Evolutionary conservation across 2,888 invertebrate genomes (phyloP).

Genomic region (Rhopalosiphum nymphaeae): DNA sequence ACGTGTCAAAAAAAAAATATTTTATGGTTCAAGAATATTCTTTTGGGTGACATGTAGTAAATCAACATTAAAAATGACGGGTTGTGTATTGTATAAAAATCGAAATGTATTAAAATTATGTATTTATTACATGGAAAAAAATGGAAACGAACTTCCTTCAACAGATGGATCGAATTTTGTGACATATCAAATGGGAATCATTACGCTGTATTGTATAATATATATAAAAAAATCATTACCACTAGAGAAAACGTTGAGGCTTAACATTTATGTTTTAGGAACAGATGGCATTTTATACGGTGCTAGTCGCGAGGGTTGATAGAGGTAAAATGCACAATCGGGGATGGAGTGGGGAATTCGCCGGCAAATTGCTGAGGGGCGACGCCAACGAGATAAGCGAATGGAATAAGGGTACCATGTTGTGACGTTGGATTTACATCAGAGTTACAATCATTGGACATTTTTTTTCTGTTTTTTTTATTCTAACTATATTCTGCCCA

Average conservation of each 20-base stretch:
- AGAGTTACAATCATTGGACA: not conserved
- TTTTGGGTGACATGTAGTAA: constrained; percentile 9
- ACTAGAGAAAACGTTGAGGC: not conserved
- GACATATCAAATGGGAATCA: not conserved
- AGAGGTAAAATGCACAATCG: not conserved
- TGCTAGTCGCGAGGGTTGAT: no score
- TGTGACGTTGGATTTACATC: constrained; percentile 12
- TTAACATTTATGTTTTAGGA: not conserved
- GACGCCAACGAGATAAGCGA: constrained; percentile 15
- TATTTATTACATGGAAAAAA: not conserved
- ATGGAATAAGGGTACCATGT: not conserved
- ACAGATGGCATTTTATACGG: not conserved
- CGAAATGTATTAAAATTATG: not conserved
- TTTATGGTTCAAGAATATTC: not conserved
- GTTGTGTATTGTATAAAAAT: not conserved
- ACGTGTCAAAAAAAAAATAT: not conserved
- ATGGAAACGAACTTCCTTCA: not conserved
- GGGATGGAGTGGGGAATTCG: not conserved
- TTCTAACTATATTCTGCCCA: not conserved
- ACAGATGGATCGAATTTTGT: not conserved
- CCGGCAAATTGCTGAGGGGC: not conserved
- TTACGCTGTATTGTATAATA: not conserved
- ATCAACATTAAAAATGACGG: constrained; percentile 17
- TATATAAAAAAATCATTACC: constrained; percentile 16
- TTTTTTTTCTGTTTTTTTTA: not conserved